Conservation (phyloP, 2,113 vertebrate species). For the Trachemys scripta region DNA sequence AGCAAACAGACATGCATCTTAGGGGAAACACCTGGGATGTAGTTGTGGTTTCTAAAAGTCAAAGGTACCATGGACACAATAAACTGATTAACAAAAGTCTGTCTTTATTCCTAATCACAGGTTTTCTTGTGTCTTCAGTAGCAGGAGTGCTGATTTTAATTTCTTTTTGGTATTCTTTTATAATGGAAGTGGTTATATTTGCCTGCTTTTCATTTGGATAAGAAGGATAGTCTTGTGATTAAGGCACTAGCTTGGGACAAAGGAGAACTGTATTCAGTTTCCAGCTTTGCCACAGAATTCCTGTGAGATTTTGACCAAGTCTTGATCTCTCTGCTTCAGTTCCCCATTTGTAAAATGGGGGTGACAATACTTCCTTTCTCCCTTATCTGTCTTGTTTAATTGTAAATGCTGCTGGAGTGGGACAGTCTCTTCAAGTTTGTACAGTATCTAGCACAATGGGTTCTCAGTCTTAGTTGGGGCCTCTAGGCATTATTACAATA, state of each 20-base stretch:
- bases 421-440: not conserved
- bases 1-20: not conserved
- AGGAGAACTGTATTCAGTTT: not conserved
- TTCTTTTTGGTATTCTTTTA: not conserved
- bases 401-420: not conserved
- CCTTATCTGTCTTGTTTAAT: not conserved
- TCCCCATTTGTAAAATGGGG: not conserved
- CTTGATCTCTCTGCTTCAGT: not conserved
- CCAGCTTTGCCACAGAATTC: not conserved
- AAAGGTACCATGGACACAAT: not conserved
- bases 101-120: not conserved
- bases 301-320: not conserved
- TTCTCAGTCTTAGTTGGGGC: not conserved
- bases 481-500: not conserved
- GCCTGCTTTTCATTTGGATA: not conserved
- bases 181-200: not conserved
- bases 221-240: not conserved
- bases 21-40: not conserved
- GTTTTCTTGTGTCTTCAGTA: not conserved
- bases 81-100: not conserved
- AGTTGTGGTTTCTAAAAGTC: not conserved
- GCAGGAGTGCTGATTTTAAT: not conserved
- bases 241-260: not conserved
- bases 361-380: not conserved
- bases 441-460: rapidly evolving